Base-by-base conservation (phyloP, 37 sponge, comb jelly and placozoan species). In the Crambe crambe region DNA sequence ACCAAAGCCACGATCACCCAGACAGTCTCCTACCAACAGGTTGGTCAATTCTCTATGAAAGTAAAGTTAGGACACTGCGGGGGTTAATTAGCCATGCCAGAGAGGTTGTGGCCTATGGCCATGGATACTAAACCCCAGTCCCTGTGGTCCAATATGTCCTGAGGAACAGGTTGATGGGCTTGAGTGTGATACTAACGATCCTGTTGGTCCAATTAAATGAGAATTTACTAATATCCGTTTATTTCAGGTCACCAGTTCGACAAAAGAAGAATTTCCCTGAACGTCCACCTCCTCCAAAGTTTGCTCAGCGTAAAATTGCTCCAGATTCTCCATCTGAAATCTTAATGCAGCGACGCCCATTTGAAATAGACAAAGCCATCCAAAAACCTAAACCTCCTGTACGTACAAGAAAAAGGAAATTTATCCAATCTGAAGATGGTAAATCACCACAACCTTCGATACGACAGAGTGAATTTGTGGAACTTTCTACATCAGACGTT, bases 371-470 rank as follows among this genome's bases (percentile, higher is more conserved):
- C 15, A 44, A 44, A 72, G 47, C 51, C 12, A 6, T 47, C 12
- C 51, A 47, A 37, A 76, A 61, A 76, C 76, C 76, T 6, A 76
- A 76, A 37, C 77, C 77, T 44, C 64, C 77, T 15, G 18, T 64
- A 36, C 41, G 77, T 2, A 18, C 61, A n/a, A 77, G 77, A 42
- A 61, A 39, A 31, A 77, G 60, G 44, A 58, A 58, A 15, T 29
- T 23, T 39, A 30, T 29, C n/a, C 35, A 56, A 2, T 3, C 17
- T 1, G 57, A 73, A 21, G 39, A 37, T 68, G 36, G 37, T 21
- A 32, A 36, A 37, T 6, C 8, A n/a, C n/a, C n/a, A n/a, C n/a
- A n/a, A 30, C 9, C 35, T 32, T 32, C 35, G 4, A 30, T 4
- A 20, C 34, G 68, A 31, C 43, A 42, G 39, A 42, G 27, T 43